Evolutionary conservation across 1,140 invertebrate genomes (phyloP).

Genomic region (Pseudomyrmex sp.): DNA sequence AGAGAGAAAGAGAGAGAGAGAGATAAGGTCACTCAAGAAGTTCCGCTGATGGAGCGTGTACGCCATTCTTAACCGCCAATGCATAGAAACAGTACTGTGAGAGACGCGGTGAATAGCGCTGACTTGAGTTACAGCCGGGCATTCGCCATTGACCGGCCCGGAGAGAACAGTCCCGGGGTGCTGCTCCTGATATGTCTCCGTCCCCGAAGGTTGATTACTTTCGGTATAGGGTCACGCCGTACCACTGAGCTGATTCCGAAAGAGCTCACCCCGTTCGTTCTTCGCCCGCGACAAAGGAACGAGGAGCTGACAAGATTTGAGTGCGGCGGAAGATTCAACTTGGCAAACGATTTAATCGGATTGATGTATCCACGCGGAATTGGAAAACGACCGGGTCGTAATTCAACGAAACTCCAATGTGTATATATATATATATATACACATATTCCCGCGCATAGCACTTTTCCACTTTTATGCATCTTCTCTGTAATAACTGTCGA

Average conservation of each 20-base stretch:
- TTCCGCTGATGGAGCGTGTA: slow-evolving; percentile 32
- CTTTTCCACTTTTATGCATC: slow-evolving; percentile 23
- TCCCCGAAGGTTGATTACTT: slow-evolving; percentile 48
- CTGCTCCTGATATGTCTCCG: slow-evolving; percentile 54
- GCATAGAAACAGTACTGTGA: slow-evolving; percentile 47
- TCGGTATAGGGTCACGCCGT: slow-evolving; percentile 42
- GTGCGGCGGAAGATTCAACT: slow-evolving; percentile 34
- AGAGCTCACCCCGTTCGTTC: slow-evolving; percentile 29
- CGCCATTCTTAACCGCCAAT: slow-evolving; percentile 46
- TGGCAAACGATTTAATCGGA: slow-evolving; percentile 58
- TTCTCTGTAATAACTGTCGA: slow-evolving; percentile 11
- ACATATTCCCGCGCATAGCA: background rate
- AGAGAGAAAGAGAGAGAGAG: background rate
- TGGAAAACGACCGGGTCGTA: slow-evolving; percentile 31
- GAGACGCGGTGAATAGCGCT: slow-evolving; percentile 21
- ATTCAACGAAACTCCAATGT: background rate
- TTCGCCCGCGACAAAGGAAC: slow-evolving; percentile 45
- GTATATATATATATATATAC: too few species aligned
- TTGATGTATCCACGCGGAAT: slow-evolving; percentile 34
- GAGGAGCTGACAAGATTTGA: slow-evolving; percentile 47
- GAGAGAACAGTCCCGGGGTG: slow-evolving; percentile 18
- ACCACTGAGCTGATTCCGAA: slow-evolving; percentile 34
- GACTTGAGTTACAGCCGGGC: slow-evolving; percentile 44
- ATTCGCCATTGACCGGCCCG: slow-evolving; percentile 49
- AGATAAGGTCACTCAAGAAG: slow-evolving; percentile 26